Evolutionary conservation across 1,140 invertebrate genomes (phyloP).

Genomic region (Drepana arcuata): DNA sequence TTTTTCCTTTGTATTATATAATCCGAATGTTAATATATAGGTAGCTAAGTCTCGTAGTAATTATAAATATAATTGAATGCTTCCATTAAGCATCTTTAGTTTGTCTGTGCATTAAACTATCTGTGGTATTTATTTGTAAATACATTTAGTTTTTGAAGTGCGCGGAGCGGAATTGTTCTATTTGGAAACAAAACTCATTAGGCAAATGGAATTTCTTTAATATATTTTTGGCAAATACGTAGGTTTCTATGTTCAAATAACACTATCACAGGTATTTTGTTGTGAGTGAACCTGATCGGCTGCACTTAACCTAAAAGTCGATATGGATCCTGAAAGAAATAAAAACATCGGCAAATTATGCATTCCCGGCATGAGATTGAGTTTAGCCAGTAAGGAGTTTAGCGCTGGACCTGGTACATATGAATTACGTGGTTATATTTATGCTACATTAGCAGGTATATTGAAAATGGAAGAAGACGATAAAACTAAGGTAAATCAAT

Average conservation of each 20-base stretch:
- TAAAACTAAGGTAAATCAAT: slow-evolving; percentile 73
- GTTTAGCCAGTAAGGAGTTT: slow-evolving; percentile 76
- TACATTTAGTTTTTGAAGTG: too few relatives aligned
- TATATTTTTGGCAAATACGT: slow-evolving; percentile 10
- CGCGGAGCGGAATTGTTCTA: too few relatives aligned
- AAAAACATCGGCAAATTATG: slow-evolving; percentile 49
- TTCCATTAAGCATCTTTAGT: too few relatives aligned
- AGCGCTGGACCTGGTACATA: slow-evolving; percentile 86
- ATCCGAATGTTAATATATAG: too few relatives aligned
- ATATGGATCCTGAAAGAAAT: slow-evolving; percentile 27
- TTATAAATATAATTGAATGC: too few relatives aligned
- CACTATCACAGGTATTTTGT: slow-evolving; percentile 15
- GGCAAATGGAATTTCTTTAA: too few relatives aligned
- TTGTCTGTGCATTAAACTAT: too few relatives aligned
- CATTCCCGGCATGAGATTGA: slow-evolving; percentile 82
- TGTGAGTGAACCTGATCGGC: too few relatives aligned
- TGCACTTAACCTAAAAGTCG: neutral
- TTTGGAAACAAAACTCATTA: too few relatives aligned
- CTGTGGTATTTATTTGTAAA: too few relatives aligned
- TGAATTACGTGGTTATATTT: slow-evolving; percentile 87
- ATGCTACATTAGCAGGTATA: slow-evolving; percentile 84
- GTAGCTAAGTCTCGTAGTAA: too few relatives aligned
- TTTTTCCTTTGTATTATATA: too few relatives aligned
- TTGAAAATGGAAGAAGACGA: slow-evolving; percentile 74
- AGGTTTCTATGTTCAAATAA: slow-evolving; percentile 14